Base-by-base conservation (phyloP, 1,140 invertebrate species). In the Aphelenchoides besseyi region DNA sequence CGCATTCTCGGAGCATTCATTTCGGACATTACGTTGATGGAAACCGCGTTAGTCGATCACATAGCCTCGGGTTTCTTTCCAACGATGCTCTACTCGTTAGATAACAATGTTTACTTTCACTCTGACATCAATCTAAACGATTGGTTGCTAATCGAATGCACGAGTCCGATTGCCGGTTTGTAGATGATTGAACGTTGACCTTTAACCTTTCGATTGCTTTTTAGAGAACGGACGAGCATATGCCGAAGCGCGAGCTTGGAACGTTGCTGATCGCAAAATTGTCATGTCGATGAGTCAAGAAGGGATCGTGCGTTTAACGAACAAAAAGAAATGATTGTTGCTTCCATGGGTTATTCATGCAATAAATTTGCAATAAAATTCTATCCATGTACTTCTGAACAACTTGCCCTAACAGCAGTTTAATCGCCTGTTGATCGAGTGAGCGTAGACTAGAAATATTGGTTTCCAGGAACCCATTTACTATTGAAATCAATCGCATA, bases 1-100 rank as follows among this genome's bases (percentile, higher is more conserved):
- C 67, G 61, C n/a, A 23, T 69, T n/a, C 16, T 69, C 16, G 67
- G 28, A 18, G 67, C 67, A 12, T 69, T 69, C 61, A 26, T 68
- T n/a, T 68, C 63, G 64, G 67, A 69, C 32, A 69, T 68, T 23
- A 9, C 33, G 26, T 70, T 69, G 67, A 69, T 69, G 64, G 67
- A 69, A 29, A 16, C 12, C 23, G 67, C 61, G 1, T 26, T 69
- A 2, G 29, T 69, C 2, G 61, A 68, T 33, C 67, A 69, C 67
- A 68, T 69, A n/a, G 23, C 23, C 32, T 12, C 12, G 12, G 67
- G 67, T n/a, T 69, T 69, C 67, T 68, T 69, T 26, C 67, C 67
- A n/a, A 69, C 67, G n/a, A 68, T 69, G 67, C 68, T 69, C 66
- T 69, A 70, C 29, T 69, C 61, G 18, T 3, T 69, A 12, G 67